Conservation (phyloP, 2,113 vertebrate species). For the Furnarius figulus region DNA sequence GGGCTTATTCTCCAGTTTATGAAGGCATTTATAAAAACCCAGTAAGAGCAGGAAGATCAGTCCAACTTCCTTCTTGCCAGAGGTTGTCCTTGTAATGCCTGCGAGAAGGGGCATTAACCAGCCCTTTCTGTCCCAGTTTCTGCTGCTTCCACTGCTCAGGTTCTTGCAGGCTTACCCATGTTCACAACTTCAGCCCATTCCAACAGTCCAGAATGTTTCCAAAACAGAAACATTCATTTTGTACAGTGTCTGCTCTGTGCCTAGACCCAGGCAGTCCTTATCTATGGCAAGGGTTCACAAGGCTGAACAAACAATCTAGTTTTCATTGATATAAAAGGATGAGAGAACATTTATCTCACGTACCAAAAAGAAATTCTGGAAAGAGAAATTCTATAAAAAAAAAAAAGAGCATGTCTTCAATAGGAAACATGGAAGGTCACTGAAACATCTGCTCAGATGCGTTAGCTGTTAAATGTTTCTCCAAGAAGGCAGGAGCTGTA, state of each 20-base stretch:
- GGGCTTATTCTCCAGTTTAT: not conserved
- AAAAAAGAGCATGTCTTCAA: slow-evolving; percentile 35
- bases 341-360: not conserved
- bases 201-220: not conserved
- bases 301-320: not conserved
- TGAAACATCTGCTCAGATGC: slow-evolving; percentile 61
- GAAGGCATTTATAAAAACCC: not conserved
- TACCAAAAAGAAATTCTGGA: slow-evolving; percentile 36
- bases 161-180: fast-evolving
- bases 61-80: not conserved
- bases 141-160: not conserved
- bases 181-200: not conserved
- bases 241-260: not conserved
- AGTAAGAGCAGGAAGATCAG: not conserved
- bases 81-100: not conserved
- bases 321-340: not conserved
- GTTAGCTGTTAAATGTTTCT: slow-evolving; percentile 48
- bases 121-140: not conserved
- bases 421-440: slow-evolving; percentile 52
- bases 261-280: not conserved
- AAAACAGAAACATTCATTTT: not conserved
- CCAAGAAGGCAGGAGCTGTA: slow-evolving; percentile 33
- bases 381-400: slow-evolving; percentile 10
- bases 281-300: not conserved
- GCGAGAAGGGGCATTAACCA: not conserved